A percentile compares a stretch with the other conserved stretches of the same genome.
Evolutionary conservation across 1,140 invertebrate genomes (phyloP).

Genomic region (Drosophila sp.): DNA sequence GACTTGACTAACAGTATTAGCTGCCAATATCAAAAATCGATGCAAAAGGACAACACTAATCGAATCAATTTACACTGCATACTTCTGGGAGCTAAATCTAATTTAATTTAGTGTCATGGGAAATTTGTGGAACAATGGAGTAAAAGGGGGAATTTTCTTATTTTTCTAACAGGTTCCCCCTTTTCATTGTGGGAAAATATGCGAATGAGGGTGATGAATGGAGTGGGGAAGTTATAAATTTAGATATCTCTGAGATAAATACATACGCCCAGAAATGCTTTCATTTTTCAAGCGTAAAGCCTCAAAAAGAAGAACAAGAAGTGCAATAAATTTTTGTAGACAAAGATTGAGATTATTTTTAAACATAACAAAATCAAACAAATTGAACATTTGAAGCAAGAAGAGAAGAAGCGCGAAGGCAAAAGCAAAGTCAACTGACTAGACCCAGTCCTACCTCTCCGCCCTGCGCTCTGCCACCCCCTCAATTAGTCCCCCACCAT

Average conservation of each 20-base stretch:
- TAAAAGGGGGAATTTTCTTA: not conserved
- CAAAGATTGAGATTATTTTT: slow-evolving; percentile 7
- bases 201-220: not conserved
- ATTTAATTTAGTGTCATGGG: slow-evolving; percentile 4
- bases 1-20: too few species aligned
- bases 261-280: not conserved
- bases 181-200: not conserved
- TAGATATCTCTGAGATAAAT: not conserved
- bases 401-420: not conserved
- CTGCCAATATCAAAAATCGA: not conserved
- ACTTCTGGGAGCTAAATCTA: slow-evolving; percentile 1
- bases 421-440: slow-evolving; percentile 7
- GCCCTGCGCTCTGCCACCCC: too few species aligned
- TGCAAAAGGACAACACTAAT: not conserved
- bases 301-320: not conserved
- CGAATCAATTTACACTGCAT: not conserved
- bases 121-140: not conserved
- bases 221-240: slow-evolving; percentile 16
- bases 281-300: not conserved
- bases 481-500: not conserved
- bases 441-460: not conserved
- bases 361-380: slow-evolving; percentile 1
- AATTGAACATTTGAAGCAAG: not conserved
- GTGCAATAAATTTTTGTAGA: slow-evolving; percentile 8
- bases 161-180: not conserved